Conservation (phyloP, 1,140 invertebrate species). For the Cherax destructor region DNA sequence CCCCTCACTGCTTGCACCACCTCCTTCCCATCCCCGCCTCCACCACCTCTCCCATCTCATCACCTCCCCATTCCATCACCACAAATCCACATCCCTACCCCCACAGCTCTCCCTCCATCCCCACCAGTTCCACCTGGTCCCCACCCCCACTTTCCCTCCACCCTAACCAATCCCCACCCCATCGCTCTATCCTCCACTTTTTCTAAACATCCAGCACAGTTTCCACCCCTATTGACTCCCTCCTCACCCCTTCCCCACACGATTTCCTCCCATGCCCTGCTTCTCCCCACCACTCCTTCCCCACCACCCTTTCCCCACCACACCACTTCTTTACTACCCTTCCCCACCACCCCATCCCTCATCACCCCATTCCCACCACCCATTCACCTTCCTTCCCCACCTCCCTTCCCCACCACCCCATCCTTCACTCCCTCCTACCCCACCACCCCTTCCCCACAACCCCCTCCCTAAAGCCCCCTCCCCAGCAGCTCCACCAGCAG, state of each 20-base stretch:
- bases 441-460: not conserved
- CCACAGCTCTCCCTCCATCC: no score
- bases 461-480: no score
- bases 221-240: not conserved
- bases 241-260: no score
- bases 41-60: no score
- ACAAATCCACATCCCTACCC: not conserved
- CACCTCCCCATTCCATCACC: not conserved
- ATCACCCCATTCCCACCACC: no score
- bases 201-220: not conserved
- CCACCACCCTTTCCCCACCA: not conserved
- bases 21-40: no score
- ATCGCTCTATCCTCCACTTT: not conserved
- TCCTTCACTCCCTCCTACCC: not conserved
- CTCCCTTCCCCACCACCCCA: not conserved
- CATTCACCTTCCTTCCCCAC: not conserved
- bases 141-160: no score
- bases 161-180: no score
- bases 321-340: not conserved
- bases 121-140: not conserved
- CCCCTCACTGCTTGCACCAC: no score
- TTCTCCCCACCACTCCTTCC: not conserved
- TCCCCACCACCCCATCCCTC: not conserved
- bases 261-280: no score
- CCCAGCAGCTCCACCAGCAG: no score